These are phyloP conservation scores for Pollenia labialis DNA, from an alignment of 2,888 invertebrate genomes.

Conservation along the genomic window DNA sequence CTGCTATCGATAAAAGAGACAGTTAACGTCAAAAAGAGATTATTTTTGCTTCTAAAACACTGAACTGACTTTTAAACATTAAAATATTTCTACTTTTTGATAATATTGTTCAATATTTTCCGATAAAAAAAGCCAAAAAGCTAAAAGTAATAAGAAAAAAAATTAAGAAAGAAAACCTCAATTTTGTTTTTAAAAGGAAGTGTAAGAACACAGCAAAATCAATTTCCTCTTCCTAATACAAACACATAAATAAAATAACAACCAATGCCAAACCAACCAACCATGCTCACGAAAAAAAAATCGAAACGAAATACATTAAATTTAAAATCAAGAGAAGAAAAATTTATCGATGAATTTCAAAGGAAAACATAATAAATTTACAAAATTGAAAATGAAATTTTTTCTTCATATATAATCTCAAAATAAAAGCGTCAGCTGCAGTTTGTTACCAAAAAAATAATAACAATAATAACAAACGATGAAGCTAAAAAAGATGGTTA, in stretches of 20 bases:
- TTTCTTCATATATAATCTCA: not conserved
- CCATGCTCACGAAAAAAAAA: conserved; percentile 40
- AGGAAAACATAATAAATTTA: conserved; percentile 63
- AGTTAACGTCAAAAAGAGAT: too few relatives aligned
- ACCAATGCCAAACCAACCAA: conserved; percentile 28
- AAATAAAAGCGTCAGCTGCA: conserved; percentile 53
- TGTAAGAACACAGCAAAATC: conserved; percentile 75
- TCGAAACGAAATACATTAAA: conserved; percentile 65
- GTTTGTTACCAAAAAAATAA: not conserved
- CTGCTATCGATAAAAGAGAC: too few relatives aligned
- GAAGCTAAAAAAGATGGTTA: conserved; percentile 29
- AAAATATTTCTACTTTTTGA: too few relatives aligned
- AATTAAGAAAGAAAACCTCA: not conserved
- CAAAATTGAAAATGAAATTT: conserved; percentile 53
- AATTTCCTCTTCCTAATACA: conserved; percentile 78
- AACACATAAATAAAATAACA: conserved; percentile 50
- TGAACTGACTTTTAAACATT: too few relatives aligned
- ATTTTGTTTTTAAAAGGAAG: conserved; percentile 23
- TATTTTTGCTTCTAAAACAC: too few relatives aligned
- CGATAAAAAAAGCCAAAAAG: conserved; percentile 70
- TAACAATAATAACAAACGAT: not conserved
- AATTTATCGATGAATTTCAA: conserved; percentile 40
- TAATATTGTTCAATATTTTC: not conserved
- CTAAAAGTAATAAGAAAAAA: conserved; percentile 68
- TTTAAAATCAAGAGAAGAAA: conserved; percentile 71